Base-by-base conservation (phyloP, 35 echinoderm and acorn worm species). In the Strongylocentrotus purpuratus region DNA sequence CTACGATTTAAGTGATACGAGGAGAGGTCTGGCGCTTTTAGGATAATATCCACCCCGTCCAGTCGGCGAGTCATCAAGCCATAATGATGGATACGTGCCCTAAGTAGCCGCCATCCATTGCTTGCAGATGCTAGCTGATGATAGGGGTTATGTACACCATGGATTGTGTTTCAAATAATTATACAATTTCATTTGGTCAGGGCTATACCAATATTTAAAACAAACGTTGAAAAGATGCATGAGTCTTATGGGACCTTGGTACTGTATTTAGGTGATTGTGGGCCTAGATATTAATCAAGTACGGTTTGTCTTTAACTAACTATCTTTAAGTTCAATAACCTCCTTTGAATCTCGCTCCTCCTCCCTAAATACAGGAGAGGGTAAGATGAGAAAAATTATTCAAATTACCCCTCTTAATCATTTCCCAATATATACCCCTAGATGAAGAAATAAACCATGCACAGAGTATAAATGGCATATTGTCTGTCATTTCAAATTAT, bases 1-100 rank as follows among this genome's bases (percentile, higher is more conserved):
- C 65, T 28, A 78, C 65, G 65, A 78, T 78, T 78, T 78, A 78
- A 78, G 65, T 78, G 65, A 78, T 78, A 78, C 20, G 65, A 78
- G 65, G 20, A 78, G 65, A 78, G 65, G 65, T 78, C 65, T 78
- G 65, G 65, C 65, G 65, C 65, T 78, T 78, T 78, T 78, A 28
- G 28, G 65, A 78, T 78, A 78, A 78, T 78, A 78, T 78, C 28
- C 65, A 22, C 28, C 65, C 65, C 20, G 65, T 78, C 65, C 65
- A 78, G 65, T 78, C 65, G 65, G 65, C 65, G 20, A 28, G 65
- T 78, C 28, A 18, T 8, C 15, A 25, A 78, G 65, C 65, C 65
- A 78, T 78, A 78, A 18, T 78, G 65, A 78, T 78, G 65, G 65
- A 78, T 78, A 78, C 20, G 65, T 22, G 28, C 65, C 25, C 22